Percentiles rank a stretch among this genome's conserved stretches.
Evolutionary conservation across 2,888 invertebrate genomes (phyloP).

Genomic region (Lymantria dispar): DNA sequence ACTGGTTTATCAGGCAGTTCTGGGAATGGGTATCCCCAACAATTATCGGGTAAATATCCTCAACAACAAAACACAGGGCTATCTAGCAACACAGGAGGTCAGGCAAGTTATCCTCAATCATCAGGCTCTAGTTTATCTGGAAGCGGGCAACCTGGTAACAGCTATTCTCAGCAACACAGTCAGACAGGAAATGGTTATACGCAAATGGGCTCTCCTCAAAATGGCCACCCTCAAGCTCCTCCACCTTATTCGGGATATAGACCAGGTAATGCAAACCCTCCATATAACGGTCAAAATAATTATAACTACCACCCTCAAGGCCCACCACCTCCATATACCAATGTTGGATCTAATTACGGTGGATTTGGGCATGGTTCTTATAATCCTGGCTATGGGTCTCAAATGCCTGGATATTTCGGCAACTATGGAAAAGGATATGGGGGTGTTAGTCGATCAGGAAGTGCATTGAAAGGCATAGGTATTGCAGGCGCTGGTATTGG

Average conservation of each 20-base stretch:
- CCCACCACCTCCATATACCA: conserved; percentile 60
- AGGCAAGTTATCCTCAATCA: conserved; percentile 38
- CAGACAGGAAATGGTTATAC: not conserved
- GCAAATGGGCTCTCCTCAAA: conserved; percentile 3
- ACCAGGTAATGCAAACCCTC: conserved; percentile 14
- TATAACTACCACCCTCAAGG: conserved; percentile 56
- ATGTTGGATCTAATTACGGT: conserved; percentile 43
- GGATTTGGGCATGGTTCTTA: conserved; percentile 46
- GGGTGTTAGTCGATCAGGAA: conserved; percentile 58
- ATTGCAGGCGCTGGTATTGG: conserved; percentile 76
- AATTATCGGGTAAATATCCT: conserved; percentile 34
- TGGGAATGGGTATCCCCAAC: conserved; percentile 40
- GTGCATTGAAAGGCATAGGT: conserved; percentile 65
- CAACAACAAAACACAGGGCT: conserved; percentile 30
- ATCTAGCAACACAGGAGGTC: conserved; percentile 17
- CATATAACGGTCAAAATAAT: conserved; percentile 37
- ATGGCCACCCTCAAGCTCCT: conserved; percentile 36
- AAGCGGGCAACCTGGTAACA: conserved; percentile 29
- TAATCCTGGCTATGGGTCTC: conserved; percentile 52
- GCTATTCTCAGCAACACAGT: conserved; percentile 21
- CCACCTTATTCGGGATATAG: conserved; percentile 49
- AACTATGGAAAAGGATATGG: conserved; percentile 59
- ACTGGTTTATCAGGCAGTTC: conserved; percentile 61
- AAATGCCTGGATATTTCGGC: conserved; percentile 71
- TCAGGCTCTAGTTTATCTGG: conserved; percentile 42